Evolutionary conservation across 1,140 invertebrate species (phyloP).

Genomic region (Parasteatoda tepidariorum): DNA sequence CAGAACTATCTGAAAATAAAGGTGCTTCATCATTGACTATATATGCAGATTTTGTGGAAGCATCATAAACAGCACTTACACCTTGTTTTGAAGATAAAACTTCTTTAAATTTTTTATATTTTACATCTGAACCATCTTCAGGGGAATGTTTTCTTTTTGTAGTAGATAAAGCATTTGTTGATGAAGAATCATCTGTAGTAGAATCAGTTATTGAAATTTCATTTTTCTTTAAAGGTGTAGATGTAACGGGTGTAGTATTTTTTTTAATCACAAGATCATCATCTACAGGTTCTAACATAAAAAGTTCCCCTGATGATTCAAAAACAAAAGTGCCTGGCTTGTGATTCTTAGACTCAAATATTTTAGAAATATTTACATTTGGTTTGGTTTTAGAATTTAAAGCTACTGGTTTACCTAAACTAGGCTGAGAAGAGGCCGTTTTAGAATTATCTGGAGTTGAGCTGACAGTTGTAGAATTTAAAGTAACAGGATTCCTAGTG

Average conservation of each 20-base stretch:
- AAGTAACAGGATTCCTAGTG: background rate
- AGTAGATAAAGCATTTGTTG: background rate
- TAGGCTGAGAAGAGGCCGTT: background rate
- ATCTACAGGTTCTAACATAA: conserved; percentile 29
- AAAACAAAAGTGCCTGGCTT: background rate
- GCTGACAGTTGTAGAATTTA: conserved; percentile 12
- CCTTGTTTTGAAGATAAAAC: background rate
- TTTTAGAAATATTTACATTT: background rate
- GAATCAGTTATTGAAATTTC: no score
- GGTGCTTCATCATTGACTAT: background rate
- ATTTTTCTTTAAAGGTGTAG: background rate
- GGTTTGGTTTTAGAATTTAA: no score
- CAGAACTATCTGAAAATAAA: background rate
- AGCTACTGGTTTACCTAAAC: background rate
- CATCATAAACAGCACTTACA: background rate
- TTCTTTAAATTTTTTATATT: background rate
- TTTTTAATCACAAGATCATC: background rate
- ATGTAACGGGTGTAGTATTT: background rate
- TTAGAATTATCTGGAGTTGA: background rate
- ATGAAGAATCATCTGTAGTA: background rate
- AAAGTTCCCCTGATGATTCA: conserved; percentile 31
- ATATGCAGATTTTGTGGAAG: background rate
- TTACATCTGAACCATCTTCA: background rate
- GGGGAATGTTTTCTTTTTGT: background rate
- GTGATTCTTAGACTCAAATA: background rate